phyloP scores from a whole-genome alignment of 1,140 invertebrate genomes.

The Triops longicaudatus region DNA sequence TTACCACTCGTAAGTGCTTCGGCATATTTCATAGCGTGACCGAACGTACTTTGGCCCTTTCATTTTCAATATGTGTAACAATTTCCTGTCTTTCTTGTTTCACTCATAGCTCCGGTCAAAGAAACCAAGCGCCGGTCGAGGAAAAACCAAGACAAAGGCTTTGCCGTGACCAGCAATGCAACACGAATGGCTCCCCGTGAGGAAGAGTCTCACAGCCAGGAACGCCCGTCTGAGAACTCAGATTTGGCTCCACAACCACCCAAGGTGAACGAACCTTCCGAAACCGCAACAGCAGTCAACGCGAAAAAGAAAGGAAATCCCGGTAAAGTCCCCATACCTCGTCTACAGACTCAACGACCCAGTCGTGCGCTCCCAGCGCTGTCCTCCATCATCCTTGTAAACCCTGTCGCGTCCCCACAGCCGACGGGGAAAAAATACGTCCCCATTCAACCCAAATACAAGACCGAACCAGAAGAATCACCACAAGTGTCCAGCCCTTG shows the following conservation, averaged over 20 bases:
- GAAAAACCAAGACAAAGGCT: not conserved
- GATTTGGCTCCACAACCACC: not conserved
- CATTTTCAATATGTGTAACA: not conserved
- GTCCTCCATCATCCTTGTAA: slow-evolving; percentile 27
- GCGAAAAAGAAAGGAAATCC: slow-evolving; percentile 23
- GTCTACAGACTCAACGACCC: slow-evolving; percentile 28
- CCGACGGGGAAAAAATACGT: slow-evolving; percentile 41
- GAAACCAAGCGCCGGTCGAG: not conserved
- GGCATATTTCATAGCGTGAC: too few species aligned
- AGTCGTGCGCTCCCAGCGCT: slow-evolving; percentile 3
- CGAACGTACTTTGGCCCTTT: not conserved
- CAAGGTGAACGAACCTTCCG: not conserved
- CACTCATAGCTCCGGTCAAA: not conserved
- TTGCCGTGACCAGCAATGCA: not conserved
- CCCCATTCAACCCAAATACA: slow-evolving; percentile 43
- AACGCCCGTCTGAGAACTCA: not conserved
- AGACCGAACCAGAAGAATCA: slow-evolving; percentile 56
- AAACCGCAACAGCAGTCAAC: slow-evolving; percentile 20
- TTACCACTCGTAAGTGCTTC: not conserved
- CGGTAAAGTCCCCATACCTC: slow-evolving; percentile 32
- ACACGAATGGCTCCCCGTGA: not conserved
- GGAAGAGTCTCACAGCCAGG: not conserved
- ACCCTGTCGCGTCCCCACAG: slow-evolving; percentile 21
- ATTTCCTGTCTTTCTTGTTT: not conserved
- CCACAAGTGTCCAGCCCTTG: slow-evolving; percentile 64